Evolutionary conservation across 2,888 invertebrate genomes (phyloP).

Genomic region (Amiota communis): DNA sequence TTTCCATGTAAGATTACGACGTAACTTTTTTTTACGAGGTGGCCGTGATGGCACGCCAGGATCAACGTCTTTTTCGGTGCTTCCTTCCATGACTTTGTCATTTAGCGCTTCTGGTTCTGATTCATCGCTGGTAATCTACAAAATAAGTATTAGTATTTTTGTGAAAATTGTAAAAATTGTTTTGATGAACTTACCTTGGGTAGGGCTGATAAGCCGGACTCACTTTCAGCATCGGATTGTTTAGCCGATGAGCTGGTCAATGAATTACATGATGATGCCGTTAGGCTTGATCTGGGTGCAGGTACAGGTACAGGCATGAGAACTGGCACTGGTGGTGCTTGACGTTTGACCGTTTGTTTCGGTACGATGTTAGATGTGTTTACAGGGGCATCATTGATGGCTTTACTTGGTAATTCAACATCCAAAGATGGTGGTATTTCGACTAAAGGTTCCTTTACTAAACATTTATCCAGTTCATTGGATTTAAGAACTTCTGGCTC

Average conservation of each 20-base stretch:
- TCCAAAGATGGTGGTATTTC: constrained; percentile 13
- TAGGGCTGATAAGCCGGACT: constrained; percentile 62
- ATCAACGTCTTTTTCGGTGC: constrained; percentile 45
- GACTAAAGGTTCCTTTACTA: no score
- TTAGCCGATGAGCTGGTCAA: constrained; percentile 50
- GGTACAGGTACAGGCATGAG: constrained; percentile 19
- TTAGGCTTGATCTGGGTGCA: constrained; percentile 52
- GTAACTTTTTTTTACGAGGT: constrained; percentile 66
- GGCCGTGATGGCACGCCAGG: constrained; percentile 59
- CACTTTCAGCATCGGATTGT: constrained; percentile 55
- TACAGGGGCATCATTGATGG: background rate
- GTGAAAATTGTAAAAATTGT: background rate
- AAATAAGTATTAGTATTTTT: background rate
- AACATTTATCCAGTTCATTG: background rate
- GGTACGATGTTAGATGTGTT: constrained; percentile 36
- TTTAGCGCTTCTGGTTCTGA: constrained; percentile 54
- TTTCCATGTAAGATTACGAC: constrained; percentile 61
- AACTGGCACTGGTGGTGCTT: constrained; percentile 45
- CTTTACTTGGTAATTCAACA: background rate
- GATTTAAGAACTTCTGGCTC: background rate
- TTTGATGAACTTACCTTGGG: constrained; percentile 57
- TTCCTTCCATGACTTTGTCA: constrained; percentile 4
- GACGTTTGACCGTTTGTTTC: constrained; percentile 43
- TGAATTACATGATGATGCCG: constrained; percentile 39
- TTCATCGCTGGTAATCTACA: constrained; percentile 62